These are phyloP conservation scores for Distichodus sexfasciatus DNA, from an alignment of 2,797 vertebrate species.

Conservation along the genomic window DNA sequence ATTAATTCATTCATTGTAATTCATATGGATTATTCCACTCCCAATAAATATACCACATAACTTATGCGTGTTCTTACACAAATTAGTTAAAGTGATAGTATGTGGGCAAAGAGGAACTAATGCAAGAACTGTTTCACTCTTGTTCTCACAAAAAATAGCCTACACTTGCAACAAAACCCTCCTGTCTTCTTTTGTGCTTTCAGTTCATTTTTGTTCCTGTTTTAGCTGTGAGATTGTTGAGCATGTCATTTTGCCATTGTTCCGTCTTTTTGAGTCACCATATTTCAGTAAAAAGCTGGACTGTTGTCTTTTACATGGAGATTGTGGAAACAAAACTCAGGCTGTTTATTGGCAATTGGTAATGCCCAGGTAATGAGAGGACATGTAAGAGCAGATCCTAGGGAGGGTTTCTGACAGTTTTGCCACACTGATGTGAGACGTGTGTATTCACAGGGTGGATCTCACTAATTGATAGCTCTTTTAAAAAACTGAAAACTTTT, in stretches of 20 bases:
- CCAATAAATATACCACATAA: no score
- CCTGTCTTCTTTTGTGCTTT: constrained; percentile 7
- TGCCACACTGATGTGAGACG: neutral
- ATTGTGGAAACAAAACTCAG: neutral
- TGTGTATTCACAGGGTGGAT: neutral
- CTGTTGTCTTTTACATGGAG: neutral
- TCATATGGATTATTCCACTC: no score
- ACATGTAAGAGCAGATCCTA: constrained; percentile 30
- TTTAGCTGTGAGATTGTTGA: no score
- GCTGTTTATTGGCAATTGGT: neutral
- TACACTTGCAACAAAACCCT: neutral
- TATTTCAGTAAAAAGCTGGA: neutral
- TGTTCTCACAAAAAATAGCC: neutral
- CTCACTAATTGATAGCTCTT: neutral
- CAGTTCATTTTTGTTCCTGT: constrained; percentile 8
- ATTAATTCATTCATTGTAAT: no score
- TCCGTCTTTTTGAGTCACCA: neutral
- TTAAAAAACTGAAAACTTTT: neutral
- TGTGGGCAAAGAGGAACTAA: constrained; percentile 19
- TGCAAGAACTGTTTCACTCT: neutral
- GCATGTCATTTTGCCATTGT: neutral
- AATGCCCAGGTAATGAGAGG: neutral
- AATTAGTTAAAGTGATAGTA: no score
- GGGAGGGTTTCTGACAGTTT: neutral
- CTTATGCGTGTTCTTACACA: no score